These are phyloP conservation scores for Lagenorhynchus albirostris DNA, from an alignment of 2,113 vertebrate species.

Conservation along the genomic window DNA sequence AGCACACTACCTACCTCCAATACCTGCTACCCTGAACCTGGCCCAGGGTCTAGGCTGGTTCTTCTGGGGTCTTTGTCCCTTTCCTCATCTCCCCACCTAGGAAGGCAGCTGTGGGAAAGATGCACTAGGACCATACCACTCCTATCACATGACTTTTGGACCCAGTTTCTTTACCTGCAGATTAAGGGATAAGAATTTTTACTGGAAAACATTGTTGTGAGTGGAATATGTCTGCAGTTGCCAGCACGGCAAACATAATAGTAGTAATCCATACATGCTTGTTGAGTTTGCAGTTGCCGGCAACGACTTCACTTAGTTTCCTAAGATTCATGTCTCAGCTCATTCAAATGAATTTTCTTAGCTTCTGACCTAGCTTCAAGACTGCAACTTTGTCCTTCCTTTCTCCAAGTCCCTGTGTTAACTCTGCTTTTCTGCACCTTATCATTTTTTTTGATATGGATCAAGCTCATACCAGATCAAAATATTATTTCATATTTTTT, in stretches of 20 bases:
- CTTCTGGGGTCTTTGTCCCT: neutral
- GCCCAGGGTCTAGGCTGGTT: neutral
- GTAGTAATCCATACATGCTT: neutral
- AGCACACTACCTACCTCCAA: neutral
- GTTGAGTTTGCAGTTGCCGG: neutral
- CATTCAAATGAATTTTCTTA: neutral
- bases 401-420: neutral
- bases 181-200: neutral
- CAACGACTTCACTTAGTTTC: neutral
- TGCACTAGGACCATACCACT: neutral
- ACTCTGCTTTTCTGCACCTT: conserved; percentile 8
- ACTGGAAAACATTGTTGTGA: neutral
- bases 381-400: neutral
- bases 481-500: neutral
- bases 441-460: conserved; percentile 18
- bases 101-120: neutral
- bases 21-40: neutral
- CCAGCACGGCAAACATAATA: neutral
- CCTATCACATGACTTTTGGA: neutral
- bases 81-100: neutral
- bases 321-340: neutral
- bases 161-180: neutral
- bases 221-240: neutral
- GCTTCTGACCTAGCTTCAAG: neutral
- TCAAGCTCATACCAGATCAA: conserved; percentile 29